Evolutionary conservation across 1,140 invertebrate species (phyloP).

Genomic region (Lepidurus packardi): DNA sequence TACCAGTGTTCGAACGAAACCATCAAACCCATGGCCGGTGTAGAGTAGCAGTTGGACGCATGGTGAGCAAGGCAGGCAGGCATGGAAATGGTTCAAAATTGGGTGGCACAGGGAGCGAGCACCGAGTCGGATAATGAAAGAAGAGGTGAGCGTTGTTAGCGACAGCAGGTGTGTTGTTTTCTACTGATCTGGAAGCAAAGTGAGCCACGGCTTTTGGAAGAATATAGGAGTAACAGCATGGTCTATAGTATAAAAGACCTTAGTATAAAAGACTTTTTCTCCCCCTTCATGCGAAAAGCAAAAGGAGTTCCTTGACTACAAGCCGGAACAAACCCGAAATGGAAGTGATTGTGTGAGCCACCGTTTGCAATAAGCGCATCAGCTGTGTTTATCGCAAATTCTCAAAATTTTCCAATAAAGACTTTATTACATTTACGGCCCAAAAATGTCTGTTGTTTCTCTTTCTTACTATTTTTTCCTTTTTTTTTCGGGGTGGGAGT

Average conservation of each 20-base stretch:
- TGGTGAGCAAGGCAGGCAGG: not conserved
- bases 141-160: conserved; percentile 3
- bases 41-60: conserved; percentile 7
- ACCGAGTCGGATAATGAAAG: conserved; percentile 17
- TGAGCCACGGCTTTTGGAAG: not conserved
- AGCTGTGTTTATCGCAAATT: too few species aligned
- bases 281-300: not conserved
- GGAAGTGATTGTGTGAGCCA: too few species aligned
- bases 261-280: not conserved
- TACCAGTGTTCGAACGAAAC: not conserved
- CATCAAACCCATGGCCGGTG: not conserved
- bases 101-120: not conserved
- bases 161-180: not conserved
- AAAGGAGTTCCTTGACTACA: not conserved
- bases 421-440: too few species aligned
- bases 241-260: not conserved
- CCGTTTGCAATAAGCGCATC: too few species aligned
- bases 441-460: too few species aligned
- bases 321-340: not conserved
- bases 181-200: not conserved
- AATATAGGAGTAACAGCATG: not conserved
- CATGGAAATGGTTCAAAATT: conserved; percentile 14
- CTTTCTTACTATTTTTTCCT: not conserved
- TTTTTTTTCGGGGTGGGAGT: not conserved
- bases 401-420: too few species aligned